These are phyloP conservation scores for Drosophila ogumai DNA, from an alignment of 1,140 invertebrate genomes.

Conservation along the genomic window DNA sequence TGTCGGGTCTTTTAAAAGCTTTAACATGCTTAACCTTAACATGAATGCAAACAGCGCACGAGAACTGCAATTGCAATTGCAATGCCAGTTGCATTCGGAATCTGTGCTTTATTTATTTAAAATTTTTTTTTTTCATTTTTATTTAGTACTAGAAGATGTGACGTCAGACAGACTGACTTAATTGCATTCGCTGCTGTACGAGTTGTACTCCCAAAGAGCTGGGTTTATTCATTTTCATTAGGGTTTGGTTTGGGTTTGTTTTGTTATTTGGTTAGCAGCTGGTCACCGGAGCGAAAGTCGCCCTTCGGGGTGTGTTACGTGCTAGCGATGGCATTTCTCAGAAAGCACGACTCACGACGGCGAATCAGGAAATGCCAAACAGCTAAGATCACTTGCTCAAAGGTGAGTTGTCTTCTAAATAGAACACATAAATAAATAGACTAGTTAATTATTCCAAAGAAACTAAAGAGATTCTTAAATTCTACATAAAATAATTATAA, in stretches of 20 bases:
- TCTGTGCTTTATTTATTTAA: conserved; percentile 8
- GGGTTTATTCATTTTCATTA: conserved; percentile 24
- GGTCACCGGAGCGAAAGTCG: conserved; percentile 37
- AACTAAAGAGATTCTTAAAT: not conserved
- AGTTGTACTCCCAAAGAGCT: conserved; percentile 10
- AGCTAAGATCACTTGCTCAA: not conserved
- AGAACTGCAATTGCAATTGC: conserved; percentile 35
- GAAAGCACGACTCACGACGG: conserved; percentile 2
- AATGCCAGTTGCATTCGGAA: conserved; percentile 36
- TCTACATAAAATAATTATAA: not conserved
- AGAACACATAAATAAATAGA: no score
- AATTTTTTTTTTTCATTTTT: no score
- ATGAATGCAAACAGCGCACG: conserved; percentile 57
- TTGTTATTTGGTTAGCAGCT: conserved; percentile 41
- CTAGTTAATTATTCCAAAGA: not conserved
- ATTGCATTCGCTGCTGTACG: conserved; percentile 34
- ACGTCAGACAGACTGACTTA: conserved; percentile 16
- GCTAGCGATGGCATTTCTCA: conserved; percentile 17
- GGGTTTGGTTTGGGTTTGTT: conserved; percentile 31
- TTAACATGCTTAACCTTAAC: conserved; percentile 75
- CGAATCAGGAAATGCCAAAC: not conserved
- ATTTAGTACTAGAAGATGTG: conserved; percentile 15
- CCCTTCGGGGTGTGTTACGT: conserved; percentile 24
- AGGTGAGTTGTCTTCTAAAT: not conserved
- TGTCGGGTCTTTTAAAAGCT: conserved; percentile 55